These are phyloP conservation scores for Naja naja DNA, from an alignment of 2,113 vertebrate species.

Conservation along the genomic window DNA sequence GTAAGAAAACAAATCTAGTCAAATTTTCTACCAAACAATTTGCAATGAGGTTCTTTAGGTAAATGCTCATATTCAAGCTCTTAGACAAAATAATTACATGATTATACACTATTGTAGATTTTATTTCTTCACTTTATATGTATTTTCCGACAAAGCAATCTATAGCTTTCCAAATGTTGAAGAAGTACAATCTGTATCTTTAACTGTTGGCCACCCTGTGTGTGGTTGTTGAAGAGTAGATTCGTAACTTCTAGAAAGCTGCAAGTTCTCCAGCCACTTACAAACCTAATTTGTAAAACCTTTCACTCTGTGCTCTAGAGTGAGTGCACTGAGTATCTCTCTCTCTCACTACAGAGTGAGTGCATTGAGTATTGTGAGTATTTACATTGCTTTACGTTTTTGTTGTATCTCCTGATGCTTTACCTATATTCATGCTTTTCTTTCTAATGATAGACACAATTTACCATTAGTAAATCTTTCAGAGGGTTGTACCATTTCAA, in stretches of 20 bases:
- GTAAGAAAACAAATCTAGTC: neutral
- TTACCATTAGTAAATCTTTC: neutral
- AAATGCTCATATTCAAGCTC: neutral
- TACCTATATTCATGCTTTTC: neutral
- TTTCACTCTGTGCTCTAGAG: neutral
- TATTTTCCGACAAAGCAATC: neutral
- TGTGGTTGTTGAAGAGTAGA: neutral
- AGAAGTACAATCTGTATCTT: neutral
- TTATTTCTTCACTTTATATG: neutral
- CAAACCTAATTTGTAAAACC: neutral
- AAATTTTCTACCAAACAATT: neutral
- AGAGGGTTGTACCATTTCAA: neutral
- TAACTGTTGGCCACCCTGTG: neutral
- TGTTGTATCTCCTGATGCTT: neutral
- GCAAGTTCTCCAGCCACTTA: neutral
- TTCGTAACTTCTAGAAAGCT: neutral
- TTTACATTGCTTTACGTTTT: neutral
- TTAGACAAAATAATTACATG: neutral
- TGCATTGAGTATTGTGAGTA: neutral
- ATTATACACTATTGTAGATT: neutral
- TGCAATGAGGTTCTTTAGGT: neutral
- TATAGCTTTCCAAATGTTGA: neutral
- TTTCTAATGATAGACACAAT: neutral
- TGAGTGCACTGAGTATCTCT: no score
- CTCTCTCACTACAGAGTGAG: neutral